phyloP scores from a whole-genome alignment of 2,888 invertebrate species.

The Phaonia tiefii region DNA sequence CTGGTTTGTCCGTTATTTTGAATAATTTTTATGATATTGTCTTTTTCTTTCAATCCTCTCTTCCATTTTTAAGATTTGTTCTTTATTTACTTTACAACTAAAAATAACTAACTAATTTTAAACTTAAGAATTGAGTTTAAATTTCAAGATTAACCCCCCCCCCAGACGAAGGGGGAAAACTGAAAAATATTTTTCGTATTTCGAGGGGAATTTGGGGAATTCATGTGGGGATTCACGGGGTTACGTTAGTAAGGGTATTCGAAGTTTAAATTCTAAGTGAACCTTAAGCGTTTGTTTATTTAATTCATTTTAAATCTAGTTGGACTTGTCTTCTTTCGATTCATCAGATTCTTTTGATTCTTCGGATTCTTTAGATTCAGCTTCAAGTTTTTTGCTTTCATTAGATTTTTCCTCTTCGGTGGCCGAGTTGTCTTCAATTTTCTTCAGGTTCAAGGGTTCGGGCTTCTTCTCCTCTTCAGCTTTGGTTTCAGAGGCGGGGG shows the following conservation, averaged over 20 bases:
- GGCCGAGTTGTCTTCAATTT: slow-evolving; percentile 54
- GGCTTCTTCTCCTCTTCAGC: slow-evolving; percentile 71
- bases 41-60: slow-evolving; percentile 52
- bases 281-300: slow-evolving; percentile 66
- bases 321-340: slow-evolving; percentile 75
- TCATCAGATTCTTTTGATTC: slow-evolving; percentile 74
- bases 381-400: slow-evolving; percentile 70
- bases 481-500: slow-evolving; percentile 77
- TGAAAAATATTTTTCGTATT: slow-evolving; percentile 16
- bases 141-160: slow-evolving; percentile 1
- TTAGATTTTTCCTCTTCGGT: slow-evolving; percentile 61
- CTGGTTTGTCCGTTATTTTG: slow-evolving; percentile 69
- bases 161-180: neutral
- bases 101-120: slow-evolving; percentile 73
- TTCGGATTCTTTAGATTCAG: slow-evolving; percentile 71
- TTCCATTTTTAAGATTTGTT: slow-evolving; percentile 52
- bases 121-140: slow-evolving; percentile 59
- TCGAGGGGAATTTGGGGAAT: neutral
- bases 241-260: slow-evolving; percentile 35
- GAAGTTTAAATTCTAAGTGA: slow-evolving; percentile 59
- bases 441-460: slow-evolving; percentile 37
- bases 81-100: slow-evolving; percentile 71
- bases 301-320: slow-evolving; percentile 62
- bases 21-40: slow-evolving; percentile 28
- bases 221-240: slow-evolving; percentile 44